A percentile compares a stretch with the other conserved stretches of the same genome.
Evolutionary conservation across 2,113 vertebrate genomes (phyloP).

Genomic region (Platysternon megacephalum): DNA sequence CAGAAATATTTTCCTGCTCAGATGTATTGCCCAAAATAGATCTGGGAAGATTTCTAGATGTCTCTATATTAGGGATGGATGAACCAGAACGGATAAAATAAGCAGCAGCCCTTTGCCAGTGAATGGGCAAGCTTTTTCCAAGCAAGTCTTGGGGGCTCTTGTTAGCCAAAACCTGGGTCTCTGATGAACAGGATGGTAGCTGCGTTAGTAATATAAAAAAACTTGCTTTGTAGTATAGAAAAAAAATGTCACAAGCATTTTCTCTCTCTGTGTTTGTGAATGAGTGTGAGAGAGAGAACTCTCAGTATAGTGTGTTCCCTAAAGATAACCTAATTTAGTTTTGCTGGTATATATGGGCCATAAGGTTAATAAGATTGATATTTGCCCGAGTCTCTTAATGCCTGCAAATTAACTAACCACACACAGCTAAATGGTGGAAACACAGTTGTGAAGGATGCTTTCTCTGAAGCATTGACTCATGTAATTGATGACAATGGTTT

Average conservation of each 20-base stretch:
- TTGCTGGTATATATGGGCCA: background rate
- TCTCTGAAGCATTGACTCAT: background rate
- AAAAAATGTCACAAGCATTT: background rate
- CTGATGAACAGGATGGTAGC: background rate
- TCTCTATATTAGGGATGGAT: conserved; percentile 39
- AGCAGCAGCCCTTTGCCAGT: conserved; percentile 30
- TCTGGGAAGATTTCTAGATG: conserved; percentile 48
- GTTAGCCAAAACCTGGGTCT: background rate
- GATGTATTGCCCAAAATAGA: conserved; percentile 65
- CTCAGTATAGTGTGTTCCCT: rapidly evolving
- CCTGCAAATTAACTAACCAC: conserved; percentile 50
- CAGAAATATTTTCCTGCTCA: conserved; percentile 40
- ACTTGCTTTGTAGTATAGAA: background rate
- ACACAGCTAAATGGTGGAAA: conserved; percentile 6
- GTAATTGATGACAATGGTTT: conserved; percentile 18
- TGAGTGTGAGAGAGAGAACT: background rate
- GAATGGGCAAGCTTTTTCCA: background rate
- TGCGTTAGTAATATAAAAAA: background rate
- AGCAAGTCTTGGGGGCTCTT: background rate
- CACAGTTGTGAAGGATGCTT: conserved; percentile 35
- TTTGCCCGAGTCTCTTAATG: background rate
- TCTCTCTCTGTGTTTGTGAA: rapidly evolving
- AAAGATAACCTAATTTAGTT: background rate
- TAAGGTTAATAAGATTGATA: background rate
- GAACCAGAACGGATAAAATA: conserved; percentile 36